phyloP scores from a whole-genome alignment of 2,113 vertebrate genomes.

The Puma concolor region DNA sequence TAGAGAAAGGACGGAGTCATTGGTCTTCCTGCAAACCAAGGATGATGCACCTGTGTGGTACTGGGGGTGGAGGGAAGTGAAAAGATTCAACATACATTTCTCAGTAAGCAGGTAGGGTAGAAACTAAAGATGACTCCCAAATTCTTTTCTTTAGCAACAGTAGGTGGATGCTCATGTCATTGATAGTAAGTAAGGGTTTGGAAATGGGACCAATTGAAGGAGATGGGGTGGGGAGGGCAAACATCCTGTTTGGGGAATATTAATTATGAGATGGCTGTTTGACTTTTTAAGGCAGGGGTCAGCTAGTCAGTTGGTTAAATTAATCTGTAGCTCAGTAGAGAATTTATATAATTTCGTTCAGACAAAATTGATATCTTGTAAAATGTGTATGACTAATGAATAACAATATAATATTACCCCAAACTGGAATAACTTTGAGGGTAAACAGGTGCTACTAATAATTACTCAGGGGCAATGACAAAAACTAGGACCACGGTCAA shows the following conservation, averaged over 20 bases:
- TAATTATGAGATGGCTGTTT: background rate
- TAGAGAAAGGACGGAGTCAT: background rate
- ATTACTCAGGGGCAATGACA: background rate
- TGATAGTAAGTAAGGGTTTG: background rate
- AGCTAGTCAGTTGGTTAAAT: background rate
- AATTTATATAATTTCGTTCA: background rate
- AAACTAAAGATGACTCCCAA: background rate
- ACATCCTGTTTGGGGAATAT: background rate
- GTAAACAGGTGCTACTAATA: background rate
- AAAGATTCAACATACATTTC: background rate
- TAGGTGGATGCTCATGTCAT: background rate
- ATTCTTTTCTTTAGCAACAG: background rate
- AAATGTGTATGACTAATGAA: background rate
- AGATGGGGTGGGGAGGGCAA: background rate
- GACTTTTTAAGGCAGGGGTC: background rate
- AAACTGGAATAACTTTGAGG: background rate
- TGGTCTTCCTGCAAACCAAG: background rate
- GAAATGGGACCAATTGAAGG: background rate
- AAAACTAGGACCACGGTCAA: background rate
- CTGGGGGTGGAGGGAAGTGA: background rate
- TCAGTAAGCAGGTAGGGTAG: background rate
- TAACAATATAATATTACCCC: background rate
- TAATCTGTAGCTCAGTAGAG: background rate
- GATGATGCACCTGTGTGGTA: background rate
- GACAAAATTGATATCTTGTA: background rate